Evolutionary conservation across 2,888 invertebrate species (phyloP), one percentile per base, ranked within the genome.

Genomic region (Andricus quercusramuli): DNA sequence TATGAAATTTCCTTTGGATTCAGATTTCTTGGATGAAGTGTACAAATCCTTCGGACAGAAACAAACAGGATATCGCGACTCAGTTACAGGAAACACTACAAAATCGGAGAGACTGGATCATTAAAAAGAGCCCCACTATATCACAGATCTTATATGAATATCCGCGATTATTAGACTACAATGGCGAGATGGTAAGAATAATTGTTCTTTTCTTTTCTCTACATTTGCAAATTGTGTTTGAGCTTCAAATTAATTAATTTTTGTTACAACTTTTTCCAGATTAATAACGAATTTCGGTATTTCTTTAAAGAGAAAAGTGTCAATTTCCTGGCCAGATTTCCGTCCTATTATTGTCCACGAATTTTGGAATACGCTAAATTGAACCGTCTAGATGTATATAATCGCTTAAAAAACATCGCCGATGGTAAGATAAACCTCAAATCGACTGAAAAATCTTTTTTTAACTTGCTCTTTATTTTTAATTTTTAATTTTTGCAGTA

Each of bases 321-420:
- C 13, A 78, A 78, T 22, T 78, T 78, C 20, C 20, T 78, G 5
- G n/a, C 13, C 2, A 78, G 37, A 17, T 78, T 78, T 56, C 68
- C 78, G 22, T 59, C 68, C 9, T 67, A 51, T 47, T 78, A 67
- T n/a, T 17, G 67, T 51, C 78, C 66, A 22, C n/a, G 78, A 22
- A 67, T 67, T 41, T 78, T 80, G 25, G 78, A 59, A 44, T 79
- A 79, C 70, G 78, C 74, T 6, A 70, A 68, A 32, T 70, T 78
- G 20, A 65, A 80, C 64, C 78, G 67, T 62, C 25, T 51, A 0
- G 22, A 29, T 22, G 41, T 44, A 20, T 77, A 77, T 20, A 67
- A 44, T 32, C 67, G 67, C 22, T 44, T n/a, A 3, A 37, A 67
- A 22, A 1, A 67, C 37, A 77, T 77, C 20, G 13, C 62, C 11